phyloP scores from a whole-genome alignment of 2,888 invertebrate species.

The Caenorhabditis macrosperma region DNA sequence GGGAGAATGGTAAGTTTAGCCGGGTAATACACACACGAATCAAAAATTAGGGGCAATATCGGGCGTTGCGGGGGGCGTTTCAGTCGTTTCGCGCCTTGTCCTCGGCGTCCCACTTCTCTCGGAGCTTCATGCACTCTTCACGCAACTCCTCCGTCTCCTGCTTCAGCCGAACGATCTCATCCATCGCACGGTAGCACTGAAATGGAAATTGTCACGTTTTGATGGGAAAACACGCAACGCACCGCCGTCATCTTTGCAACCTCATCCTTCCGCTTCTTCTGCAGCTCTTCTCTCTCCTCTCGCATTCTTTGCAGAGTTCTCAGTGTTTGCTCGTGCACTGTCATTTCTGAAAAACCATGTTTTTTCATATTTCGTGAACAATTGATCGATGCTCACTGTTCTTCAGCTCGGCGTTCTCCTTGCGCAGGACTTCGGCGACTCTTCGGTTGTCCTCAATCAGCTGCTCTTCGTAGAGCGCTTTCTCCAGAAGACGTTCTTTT shows the following conservation, averaged over 20 bases:
- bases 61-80: neutral
- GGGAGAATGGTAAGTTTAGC: too few relatives aligned
- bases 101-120: neutral
- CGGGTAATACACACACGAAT: neutral
- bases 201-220: neutral
- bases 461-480: constrained; percentile 29
- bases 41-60: neutral
- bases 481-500: constrained; percentile 14
- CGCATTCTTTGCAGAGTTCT: constrained; percentile 12
- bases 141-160: neutral
- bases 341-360: neutral
- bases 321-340: neutral
- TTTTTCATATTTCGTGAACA: too few relatives aligned
- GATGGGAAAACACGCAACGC: too few relatives aligned
- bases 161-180: neutral
- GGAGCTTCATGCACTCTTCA: neutral
- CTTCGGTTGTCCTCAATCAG: constrained; percentile 29
- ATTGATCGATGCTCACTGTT: neutral
- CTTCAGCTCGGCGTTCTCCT: constrained; percentile 11
- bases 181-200: neutral
- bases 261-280: constrained; percentile 2
- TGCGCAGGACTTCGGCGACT: neutral
- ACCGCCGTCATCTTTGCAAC: neutral
- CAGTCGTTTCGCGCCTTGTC: neutral
- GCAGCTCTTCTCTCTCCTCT: constrained; percentile 8